These are phyloP conservation scores for Homalodisca vitripennis DNA, from an alignment of 1,140 invertebrate genomes.

Conservation along the genomic window DNA sequence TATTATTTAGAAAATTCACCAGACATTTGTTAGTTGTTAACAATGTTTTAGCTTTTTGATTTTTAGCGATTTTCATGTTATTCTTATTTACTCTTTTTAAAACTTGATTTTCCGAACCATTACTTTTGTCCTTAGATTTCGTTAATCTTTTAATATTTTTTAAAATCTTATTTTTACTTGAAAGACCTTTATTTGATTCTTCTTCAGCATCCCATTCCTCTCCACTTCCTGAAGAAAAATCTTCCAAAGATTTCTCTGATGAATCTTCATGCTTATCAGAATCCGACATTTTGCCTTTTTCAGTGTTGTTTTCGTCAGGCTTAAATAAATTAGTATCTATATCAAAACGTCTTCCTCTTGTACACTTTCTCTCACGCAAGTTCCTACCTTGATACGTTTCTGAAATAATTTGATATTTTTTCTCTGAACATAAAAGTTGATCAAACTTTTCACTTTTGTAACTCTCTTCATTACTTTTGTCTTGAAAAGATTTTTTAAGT, in stretches of 20 bases:
- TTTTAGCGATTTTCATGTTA: too few species aligned
- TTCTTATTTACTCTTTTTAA: not conserved
- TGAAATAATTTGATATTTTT: not conserved
- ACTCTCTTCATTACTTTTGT: not conserved
- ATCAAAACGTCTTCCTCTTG: too few species aligned
- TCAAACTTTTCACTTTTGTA: not conserved
- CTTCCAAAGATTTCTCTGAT: not conserved
- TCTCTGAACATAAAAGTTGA: not conserved
- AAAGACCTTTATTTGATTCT: not conserved
- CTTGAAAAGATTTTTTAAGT: not conserved
- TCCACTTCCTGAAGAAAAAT: constrained; percentile 27
- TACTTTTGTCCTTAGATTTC: not conserved
- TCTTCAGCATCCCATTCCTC: constrained; percentile 9
- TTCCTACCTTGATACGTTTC: not conserved
- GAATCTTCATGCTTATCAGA: not conserved
- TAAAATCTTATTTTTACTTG: too few species aligned
- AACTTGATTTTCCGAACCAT: not conserved
- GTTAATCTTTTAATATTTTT: not conserved
- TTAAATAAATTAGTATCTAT: not conserved
- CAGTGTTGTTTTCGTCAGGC: not conserved
- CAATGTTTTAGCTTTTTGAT: too few species aligned
- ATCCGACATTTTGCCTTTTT: not conserved
- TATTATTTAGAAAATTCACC: too few species aligned
- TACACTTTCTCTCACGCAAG: not conserved
- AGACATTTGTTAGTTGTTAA: too few species aligned